phyloP scores from a whole-genome alignment of 2,797 vertebrate genomes.

The Falco biarmicus region DNA sequence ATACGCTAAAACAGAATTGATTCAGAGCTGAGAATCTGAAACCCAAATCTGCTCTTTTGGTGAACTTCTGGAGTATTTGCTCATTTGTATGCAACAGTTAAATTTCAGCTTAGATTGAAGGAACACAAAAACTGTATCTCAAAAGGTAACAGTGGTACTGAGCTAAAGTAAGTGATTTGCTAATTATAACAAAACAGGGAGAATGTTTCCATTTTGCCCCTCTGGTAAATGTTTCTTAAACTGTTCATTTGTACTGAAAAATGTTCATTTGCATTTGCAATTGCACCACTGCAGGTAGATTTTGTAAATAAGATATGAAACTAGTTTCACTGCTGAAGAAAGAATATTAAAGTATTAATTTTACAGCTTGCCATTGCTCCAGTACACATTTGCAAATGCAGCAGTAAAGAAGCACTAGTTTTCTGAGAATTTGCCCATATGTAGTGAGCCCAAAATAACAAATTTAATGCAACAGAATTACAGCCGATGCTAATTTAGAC shows the following conservation, averaged over 20 bases:
- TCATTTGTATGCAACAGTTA: constrained; percentile 21
- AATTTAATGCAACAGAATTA: constrained; percentile 31
- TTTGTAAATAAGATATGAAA: constrained; percentile 43
- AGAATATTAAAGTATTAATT: constrained; percentile 69
- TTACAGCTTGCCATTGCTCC: constrained; percentile 6
- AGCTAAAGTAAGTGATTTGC: constrained; percentile 50
- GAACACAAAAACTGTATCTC: neutral
- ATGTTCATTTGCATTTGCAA: neutral
- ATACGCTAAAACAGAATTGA: neutral
- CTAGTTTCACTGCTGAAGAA: neutral
- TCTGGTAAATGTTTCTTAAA: neutral
- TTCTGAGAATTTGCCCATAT: constrained; percentile 12
- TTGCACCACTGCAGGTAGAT: constrained; percentile 10
- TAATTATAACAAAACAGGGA: constrained; percentile 42
- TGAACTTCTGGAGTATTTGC: neutral
- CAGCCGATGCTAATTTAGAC: constrained; percentile 14
- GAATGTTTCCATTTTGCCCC: neutral
- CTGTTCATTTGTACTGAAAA: constrained; percentile 57
- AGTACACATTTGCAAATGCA: constrained; percentile 32
- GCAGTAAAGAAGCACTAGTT: neutral
- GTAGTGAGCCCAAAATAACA: neutral
- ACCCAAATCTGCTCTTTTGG: neutral
- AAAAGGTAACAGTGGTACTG: constrained; percentile 46
- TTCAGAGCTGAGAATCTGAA: neutral
- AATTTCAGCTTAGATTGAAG: constrained; percentile 22